Conservation (phyloP, 2,888 invertebrate species). For the Galeopsomyia nigrocyanea region DNA sequence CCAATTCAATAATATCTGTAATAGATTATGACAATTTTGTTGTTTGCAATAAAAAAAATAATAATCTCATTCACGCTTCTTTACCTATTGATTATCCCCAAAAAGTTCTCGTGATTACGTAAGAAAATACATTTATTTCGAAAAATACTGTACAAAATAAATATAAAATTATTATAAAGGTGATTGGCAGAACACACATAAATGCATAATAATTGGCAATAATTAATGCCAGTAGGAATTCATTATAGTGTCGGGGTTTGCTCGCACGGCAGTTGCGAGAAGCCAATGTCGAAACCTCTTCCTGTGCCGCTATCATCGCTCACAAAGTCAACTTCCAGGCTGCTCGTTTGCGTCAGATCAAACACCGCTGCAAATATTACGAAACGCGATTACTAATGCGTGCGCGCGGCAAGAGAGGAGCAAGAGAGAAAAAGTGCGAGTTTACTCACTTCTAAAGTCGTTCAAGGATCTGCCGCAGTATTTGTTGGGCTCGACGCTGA, state of each 20-base stretch:
- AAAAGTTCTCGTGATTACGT: too few species aligned
- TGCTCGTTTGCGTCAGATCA: conserved; percentile 59
- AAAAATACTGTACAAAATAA: conserved; percentile 16
- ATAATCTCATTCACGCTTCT: too few species aligned
- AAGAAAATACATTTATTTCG: conserved; percentile 29
- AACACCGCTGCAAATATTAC: conserved; percentile 59
- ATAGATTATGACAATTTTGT: conserved; percentile 34
- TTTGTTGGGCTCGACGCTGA: conserved; percentile 60
- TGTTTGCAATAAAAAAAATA: conserved; percentile 25
- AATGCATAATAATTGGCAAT: background rate
- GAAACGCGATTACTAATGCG: too few species aligned
- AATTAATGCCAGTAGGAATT: background rate
- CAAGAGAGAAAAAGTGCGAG: too few species aligned
- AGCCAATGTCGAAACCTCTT: conserved; percentile 68
- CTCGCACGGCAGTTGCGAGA: conserved; percentile 60
- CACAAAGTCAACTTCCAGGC: conserved; percentile 66
- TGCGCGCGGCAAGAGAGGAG: too few species aligned
- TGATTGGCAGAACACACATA: background rate
- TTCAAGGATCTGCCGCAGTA: conserved; percentile 68
- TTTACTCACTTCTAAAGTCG: conserved; percentile 62
- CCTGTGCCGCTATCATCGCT: conserved; percentile 65
- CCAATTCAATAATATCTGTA: conserved; percentile 1
- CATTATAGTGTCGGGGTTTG: conserved; percentile 30
- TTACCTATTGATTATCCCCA: too few species aligned
- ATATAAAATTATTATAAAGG: conserved; percentile 17